These are phyloP conservation scores for Thereva nobilitata DNA, from an alignment of 2,888 invertebrate species.

Conservation along the genomic window DNA sequence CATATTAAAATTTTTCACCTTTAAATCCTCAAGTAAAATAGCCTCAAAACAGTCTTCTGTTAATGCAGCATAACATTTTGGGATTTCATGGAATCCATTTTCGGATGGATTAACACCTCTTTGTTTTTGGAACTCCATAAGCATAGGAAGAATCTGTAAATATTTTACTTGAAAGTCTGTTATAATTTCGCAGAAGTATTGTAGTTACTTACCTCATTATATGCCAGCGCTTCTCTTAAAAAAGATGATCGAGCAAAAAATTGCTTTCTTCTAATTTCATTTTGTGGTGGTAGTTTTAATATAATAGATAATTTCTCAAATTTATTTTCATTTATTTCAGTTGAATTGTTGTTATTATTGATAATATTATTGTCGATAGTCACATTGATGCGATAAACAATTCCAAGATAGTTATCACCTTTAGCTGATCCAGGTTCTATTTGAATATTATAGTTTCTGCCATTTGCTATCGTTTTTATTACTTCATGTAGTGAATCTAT, in stretches of 20 bases:
- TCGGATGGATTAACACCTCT: constrained; percentile 43
- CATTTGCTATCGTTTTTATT: constrained; percentile 43
- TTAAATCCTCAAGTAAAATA: constrained; percentile 60
- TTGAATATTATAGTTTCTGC: constrained; percentile 42
- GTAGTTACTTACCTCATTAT: constrained; percentile 47
- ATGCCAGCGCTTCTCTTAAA: constrained; percentile 49
- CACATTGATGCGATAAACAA: constrained; percentile 48
- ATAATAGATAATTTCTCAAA: constrained; percentile 44
- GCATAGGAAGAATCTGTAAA: constrained; percentile 48
- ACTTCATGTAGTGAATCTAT: constrained; percentile 45
- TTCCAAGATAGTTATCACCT: constrained; percentile 54
- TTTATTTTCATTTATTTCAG: neutral
- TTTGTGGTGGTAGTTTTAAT: constrained; percentile 52
- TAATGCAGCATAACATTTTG: constrained; percentile 45
- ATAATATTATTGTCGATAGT: constrained; percentile 3
- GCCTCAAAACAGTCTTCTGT: constrained; percentile 55
- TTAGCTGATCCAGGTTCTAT: constrained; percentile 48
- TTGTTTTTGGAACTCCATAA: constrained; percentile 47
- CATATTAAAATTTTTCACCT: constrained; percentile 56
- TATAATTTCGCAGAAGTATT: neutral
- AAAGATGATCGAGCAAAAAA: constrained; percentile 52
- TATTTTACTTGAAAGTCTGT: neutral
- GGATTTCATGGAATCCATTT: constrained; percentile 48
- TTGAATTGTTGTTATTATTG: constrained; percentile 2
- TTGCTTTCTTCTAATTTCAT: constrained; percentile 49